Evolutionary conservation across 1,140 invertebrate species (phyloP).

Genomic region (Meloidogyne hapla): DNA sequence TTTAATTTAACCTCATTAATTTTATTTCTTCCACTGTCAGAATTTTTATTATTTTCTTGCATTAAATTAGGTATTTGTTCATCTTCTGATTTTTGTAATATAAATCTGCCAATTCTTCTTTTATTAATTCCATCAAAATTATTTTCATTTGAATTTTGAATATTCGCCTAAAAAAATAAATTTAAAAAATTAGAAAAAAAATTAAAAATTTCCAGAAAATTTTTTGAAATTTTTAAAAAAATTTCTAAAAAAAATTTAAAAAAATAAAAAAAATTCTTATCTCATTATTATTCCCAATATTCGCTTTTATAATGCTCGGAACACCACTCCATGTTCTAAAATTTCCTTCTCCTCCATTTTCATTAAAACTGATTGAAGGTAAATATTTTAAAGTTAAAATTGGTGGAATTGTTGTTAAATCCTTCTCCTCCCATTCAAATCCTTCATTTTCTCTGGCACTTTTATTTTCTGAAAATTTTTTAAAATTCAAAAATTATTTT

Average conservation of each 20-base stretch:
- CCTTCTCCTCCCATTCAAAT: neutral
- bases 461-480: neutral
- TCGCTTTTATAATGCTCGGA: neutral
- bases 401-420: neutral
- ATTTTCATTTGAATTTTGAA: slow-evolving; percentile 10
- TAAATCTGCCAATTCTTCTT: neutral
- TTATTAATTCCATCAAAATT: neutral
- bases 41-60: neutral
- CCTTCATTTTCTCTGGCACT: neutral
- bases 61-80: neutral
- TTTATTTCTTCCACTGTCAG: neutral
- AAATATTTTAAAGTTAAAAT: neutral
- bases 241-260: no score
- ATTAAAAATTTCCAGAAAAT: no score
- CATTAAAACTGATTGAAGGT: no score
- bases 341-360: neutral
- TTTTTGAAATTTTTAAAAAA: neutral
- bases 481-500: no score
- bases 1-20: neutral
- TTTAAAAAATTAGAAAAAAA: no score
- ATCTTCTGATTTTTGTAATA: neutral
- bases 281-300: neutral
- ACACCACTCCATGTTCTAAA: neutral
- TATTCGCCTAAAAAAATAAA: neutral
- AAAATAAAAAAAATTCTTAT: no score